phyloP scores from a whole-genome alignment of 1,140 invertebrate species.

The Lucilia sericata region DNA sequence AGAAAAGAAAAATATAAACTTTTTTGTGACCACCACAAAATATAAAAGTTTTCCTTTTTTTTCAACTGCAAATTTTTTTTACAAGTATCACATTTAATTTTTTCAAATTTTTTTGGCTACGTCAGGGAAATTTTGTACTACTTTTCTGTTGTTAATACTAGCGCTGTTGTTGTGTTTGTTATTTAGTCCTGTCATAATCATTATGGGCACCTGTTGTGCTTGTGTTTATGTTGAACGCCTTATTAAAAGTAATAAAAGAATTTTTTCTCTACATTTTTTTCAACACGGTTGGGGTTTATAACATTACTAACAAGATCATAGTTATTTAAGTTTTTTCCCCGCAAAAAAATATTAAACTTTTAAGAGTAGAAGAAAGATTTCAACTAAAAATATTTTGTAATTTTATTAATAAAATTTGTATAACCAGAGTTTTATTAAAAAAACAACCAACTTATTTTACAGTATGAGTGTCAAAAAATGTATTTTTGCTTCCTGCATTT shows the following conservation, averaged over 20 bases:
- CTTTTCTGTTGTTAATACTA: background rate
- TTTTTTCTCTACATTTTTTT: background rate
- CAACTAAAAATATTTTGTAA: too few relatives aligned
- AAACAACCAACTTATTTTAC: too few relatives aligned
- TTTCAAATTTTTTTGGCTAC: background rate
- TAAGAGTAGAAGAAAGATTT: too few relatives aligned
- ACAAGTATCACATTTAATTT: background rate
- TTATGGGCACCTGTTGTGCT: conserved; percentile 22
- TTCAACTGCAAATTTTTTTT: background rate
- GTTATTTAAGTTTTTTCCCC: background rate
- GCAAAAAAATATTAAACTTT: background rate
- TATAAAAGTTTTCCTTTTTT: background rate
- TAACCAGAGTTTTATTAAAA: too few relatives aligned
- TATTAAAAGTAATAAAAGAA: conserved; percentile 25
- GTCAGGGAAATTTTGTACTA: background rate
- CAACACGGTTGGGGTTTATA: background rate
- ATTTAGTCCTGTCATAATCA: conserved; percentile 16
- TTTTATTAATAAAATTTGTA: too few relatives aligned
- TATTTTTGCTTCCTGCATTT: too few relatives aligned
- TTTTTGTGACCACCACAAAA: conserved; percentile 1
- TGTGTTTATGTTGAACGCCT: conserved; percentile 23
- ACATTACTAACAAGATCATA: background rate
- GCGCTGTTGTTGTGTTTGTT: background rate
- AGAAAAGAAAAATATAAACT: background rate
- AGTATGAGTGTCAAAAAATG: too few relatives aligned